Percentiles rank a stretch among this genome's conserved stretches.
phyloP scores from a whole-genome alignment of 2,888 invertebrate genomes.

The Zhengitettix transpicula region DNA sequence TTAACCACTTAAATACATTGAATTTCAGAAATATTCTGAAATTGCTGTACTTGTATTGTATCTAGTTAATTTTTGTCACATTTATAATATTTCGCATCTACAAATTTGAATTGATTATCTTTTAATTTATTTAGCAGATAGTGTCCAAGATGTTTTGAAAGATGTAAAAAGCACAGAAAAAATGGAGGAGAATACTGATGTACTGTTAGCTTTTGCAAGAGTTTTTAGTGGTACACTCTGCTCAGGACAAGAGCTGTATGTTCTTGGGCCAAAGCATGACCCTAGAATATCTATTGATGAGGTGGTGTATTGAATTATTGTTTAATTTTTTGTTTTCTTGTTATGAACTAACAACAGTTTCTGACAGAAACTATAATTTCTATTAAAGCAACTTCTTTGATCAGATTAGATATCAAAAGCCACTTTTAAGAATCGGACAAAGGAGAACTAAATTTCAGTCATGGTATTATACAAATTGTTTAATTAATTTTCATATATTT shows the following conservation, averaged over 20 bases:
- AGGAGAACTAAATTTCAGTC: too few species aligned
- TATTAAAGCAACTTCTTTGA: too few species aligned
- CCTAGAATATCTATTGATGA: slow-evolving; percentile 30
- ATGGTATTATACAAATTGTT: too few species aligned
- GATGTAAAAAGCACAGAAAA: background rate
- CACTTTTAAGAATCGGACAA: too few species aligned
- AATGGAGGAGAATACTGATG: slow-evolving; percentile 30
- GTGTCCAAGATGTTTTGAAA: background rate
- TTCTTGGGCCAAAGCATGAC: slow-evolving; percentile 77
- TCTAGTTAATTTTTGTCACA: background rate
- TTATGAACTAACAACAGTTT: background rate
- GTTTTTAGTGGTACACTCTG: slow-evolving; percentile 76
- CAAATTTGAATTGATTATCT: background rate
- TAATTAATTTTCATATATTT: too few species aligned
- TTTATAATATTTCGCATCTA: background rate
- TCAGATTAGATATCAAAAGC: too few species aligned
- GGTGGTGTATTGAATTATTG: slow-evolving; percentile 10
- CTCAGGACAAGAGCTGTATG: slow-evolving; percentile 61
- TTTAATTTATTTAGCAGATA: background rate
- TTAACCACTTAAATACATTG: too few species aligned
- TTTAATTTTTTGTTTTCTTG: background rate
- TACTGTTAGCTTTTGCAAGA: slow-evolving; percentile 81
- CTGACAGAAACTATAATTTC: background rate
- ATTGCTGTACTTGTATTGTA: background rate
- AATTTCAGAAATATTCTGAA: too few species aligned